Evolutionary conservation across 2,888 invertebrate species (phyloP), one percentile per base, ranked within the genome.

Genomic region (Eledona agricola): DNA sequence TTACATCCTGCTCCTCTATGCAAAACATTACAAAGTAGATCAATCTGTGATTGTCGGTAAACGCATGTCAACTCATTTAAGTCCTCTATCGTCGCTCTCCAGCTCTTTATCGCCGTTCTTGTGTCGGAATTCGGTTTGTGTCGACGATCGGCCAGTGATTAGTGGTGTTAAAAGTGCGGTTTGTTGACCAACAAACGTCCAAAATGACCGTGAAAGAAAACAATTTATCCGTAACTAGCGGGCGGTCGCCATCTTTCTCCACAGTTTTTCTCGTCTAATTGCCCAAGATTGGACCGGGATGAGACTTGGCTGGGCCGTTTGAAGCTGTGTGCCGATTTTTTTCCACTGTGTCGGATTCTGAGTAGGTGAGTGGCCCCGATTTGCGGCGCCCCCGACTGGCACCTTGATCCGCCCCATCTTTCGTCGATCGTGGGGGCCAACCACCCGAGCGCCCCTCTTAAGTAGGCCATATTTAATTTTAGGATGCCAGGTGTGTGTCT

Each of bases 221-320:
- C 73, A 74, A 77, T 75, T 75, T 74, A 75, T 74, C 74, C 74
- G 74, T 71, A 72, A 74, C 72, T 76, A 75, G 74, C 75, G 75
- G 76, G 73, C 77, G 77, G 79, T 79, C 79, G 81, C 81, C 81
- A 81, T 81, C 80, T 81, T 81, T 78, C 77, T 77, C 76, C 77
- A 77, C 75, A 79, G 74, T 78, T 77, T 80, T 80, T 73, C 72
- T 71, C 66, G 63, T 64, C 65, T 70, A 65, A 65, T 65, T 64
- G 60, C 62, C 61, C 51, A 50, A 64, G 69, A 67, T 69, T 67
- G 63, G 65, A 63, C 67, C 61, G 53, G 58, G 54, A 53, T 64
- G 59, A 67, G 65, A 62, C 68, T 72, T 66, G 54, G 64, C 62
- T 63, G 60, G 57, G 62, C 61, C 60, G 57, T 52, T 62, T 65